These are phyloP conservation scores for Agraylea sexmaculata DNA, from an alignment of 1,140 invertebrate species.

Conservation along the genomic window DNA sequence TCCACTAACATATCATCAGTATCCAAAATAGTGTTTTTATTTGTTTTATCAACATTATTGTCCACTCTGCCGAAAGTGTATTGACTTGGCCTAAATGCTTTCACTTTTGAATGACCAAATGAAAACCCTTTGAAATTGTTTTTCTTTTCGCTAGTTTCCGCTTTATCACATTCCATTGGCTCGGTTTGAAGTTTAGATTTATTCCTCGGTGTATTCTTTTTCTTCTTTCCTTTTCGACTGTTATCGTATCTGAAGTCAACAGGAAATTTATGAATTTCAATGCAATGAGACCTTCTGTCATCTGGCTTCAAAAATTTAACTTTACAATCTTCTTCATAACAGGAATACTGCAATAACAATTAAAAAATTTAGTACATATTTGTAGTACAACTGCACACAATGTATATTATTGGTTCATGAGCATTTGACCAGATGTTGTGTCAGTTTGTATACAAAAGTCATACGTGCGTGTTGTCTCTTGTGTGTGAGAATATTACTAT, in stretches of 20 bases:
- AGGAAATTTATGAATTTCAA: slow-evolving; percentile 49
- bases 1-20: slow-evolving; percentile 29
- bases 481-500: no score
- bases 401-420: no score
- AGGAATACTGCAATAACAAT: slow-evolving; percentile 45
- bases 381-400: not conserved
- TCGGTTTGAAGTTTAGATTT: slow-evolving; percentile 12
- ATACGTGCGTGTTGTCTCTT: no score
- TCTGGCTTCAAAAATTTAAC: slow-evolving; percentile 40
- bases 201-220: slow-evolving; percentile 8
- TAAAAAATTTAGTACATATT: slow-evolving; percentile 19
- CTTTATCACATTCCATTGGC: slow-evolving; percentile 28
- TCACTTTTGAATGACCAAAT: slow-evolving; percentile 29
- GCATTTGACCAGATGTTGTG: no score
- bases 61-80: slow-evolving; percentile 25
- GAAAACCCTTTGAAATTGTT: slow-evolving; percentile 23
- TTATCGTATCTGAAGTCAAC: slow-evolving; percentile 48
- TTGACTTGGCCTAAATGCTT: slow-evolving; percentile 24
- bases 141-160: slow-evolving; percentile 7
- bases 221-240: slow-evolving; percentile 15
- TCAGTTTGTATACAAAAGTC: no score
- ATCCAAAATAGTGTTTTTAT: slow-evolving; percentile 21
- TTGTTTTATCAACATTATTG: slow-evolving; percentile 20
- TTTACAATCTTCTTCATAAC: slow-evolving; percentile 51
- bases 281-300: slow-evolving; percentile 49